phyloP scores from a whole-genome alignment of 2,888 invertebrate genomes.

The Pyrgus malvae region DNA sequence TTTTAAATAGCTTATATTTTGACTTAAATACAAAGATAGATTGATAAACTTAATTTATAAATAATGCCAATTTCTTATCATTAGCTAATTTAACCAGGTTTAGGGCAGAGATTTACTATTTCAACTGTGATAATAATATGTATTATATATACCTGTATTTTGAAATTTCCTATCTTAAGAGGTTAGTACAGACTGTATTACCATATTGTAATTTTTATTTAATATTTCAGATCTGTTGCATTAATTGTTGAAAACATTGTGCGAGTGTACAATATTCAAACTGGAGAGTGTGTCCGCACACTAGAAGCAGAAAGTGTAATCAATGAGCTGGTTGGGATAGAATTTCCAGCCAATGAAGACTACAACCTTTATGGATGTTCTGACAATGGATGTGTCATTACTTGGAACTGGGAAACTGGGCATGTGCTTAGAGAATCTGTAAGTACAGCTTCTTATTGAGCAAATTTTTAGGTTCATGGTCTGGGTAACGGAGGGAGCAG shows the following conservation, averaged over 20 bases:
- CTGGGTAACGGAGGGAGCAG: no score
- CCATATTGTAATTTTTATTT: neutral
- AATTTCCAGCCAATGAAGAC: conserved; percentile 65
- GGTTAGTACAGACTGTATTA: no score
- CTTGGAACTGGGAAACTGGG: conserved; percentile 76
- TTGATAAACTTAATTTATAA: no score
- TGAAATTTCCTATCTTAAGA: no score
- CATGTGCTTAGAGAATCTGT: conserved; percentile 71
- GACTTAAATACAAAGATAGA: no score
- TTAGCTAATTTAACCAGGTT: no score
- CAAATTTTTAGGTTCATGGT: neutral
- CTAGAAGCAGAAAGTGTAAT: conserved; percentile 62
- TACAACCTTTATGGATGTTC: conserved; percentile 73
- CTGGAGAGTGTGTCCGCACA: conserved; percentile 65
- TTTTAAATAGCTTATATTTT: no score
- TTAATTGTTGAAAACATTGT: conserved; percentile 70
- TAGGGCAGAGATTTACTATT: no score
- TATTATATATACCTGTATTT: no score
- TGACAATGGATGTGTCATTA: conserved; percentile 57
- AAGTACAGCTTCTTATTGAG: conserved; percentile 33
- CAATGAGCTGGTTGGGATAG: conserved; percentile 58
- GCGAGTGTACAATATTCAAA: conserved; percentile 69
- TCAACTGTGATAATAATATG: no score
- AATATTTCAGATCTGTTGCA: conserved; percentile 60
- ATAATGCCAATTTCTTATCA: no score